A percentile compares a stretch with the other conserved stretches of the same genome.
Conservation (phyloP, 2,113 vertebrate genomes). For the Cynoglossus semilaevis region DNA sequence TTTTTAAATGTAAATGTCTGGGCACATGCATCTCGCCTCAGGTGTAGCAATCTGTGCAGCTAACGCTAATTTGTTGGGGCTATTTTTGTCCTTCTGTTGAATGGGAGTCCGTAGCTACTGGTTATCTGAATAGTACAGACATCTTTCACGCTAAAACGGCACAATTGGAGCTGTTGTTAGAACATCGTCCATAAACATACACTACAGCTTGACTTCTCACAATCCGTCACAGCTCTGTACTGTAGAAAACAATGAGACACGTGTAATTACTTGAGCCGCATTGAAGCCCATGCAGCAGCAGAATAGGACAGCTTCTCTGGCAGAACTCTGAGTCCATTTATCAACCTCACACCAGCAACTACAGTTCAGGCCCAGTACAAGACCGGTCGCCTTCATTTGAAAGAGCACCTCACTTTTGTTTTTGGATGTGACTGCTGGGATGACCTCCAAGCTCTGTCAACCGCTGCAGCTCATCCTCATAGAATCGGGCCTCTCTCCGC, state of each 20-base stretch:
- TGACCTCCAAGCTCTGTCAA: constrained; percentile 34
- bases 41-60: too few relatives aligned
- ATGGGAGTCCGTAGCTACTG: constrained; percentile 12
- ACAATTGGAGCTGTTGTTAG: constrained; percentile 32
- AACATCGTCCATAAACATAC: constrained; percentile 18
- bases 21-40: too few relatives aligned
- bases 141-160: constrained; percentile 20
- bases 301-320: constrained; percentile 31
- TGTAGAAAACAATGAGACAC: constrained; percentile 32
- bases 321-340: constrained; percentile 41
- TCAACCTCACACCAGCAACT: constrained; percentile 26
- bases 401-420: constrained; percentile 41
- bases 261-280: constrained; percentile 40
- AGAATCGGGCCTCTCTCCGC: constrained; percentile 51
- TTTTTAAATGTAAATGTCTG: too few relatives aligned
- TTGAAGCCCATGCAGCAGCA: constrained; percentile 41
- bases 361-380: constrained; percentile 22
- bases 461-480: constrained; percentile 54
- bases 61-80: too few relatives aligned
- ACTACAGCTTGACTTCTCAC: constrained; percentile 23
- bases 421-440: constrained; percentile 43
- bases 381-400: constrained; percentile 56
- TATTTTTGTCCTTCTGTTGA: constrained; percentile 2
- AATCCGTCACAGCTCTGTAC: constrained; percentile 31
- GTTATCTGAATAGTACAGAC: constrained; percentile 13